Base-by-base conservation (phyloP, 2,888 invertebrate species). In the Venustoraphidia nigricollis region DNA sequence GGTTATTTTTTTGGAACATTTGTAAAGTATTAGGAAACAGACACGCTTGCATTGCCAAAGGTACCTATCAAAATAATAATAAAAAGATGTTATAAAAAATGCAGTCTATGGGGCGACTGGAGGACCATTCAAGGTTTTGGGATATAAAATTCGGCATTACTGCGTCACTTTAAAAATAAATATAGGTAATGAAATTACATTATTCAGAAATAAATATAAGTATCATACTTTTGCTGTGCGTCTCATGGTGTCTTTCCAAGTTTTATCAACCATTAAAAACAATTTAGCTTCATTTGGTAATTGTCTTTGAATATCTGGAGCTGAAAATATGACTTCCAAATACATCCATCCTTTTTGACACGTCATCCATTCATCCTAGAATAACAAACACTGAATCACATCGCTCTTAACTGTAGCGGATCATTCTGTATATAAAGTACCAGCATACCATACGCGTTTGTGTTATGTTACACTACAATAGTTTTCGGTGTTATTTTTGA, bases 291-390 rank as follows among this genome's bases (percentile, higher is more conserved):
- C 94, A 55, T 83, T 80, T 0, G 94, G 94, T 61, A 95, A 69
- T 62, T 94, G 94, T 10, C 91, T 77, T 63, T 93, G 90, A 57
- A 95, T 95, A 61, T 94, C 94, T 0, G 93, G 90, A 0, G 94
- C 92, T 9, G 89, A 84, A 65, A 95, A 95, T 60, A 95, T 93
- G 0, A 92, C 90, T 65, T 95, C 94, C 58, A 95, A 69, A 62
- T 95, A 94, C 38, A 93, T 75, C 94, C 95, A 95, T n/a, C 85
- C 84, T 56, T 84, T 83, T 65, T 94, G 94, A 58, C 92, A 91
- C 50, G 78, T 74, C 56, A 76, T 74, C 93, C 93, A 94, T 62
- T 86, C 87, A 62, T 93, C 93, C 89, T 86, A 60, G 47, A 59
- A 61, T 42, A 47, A 53, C 46, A 10, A 27, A 27, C 27, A 27